A percentile compares a stretch with the other conserved stretches of the same genome.
Evolutionary conservation across 2,888 invertebrate genomes (phyloP).

Genomic region (Habroteleia sp.): DNA sequence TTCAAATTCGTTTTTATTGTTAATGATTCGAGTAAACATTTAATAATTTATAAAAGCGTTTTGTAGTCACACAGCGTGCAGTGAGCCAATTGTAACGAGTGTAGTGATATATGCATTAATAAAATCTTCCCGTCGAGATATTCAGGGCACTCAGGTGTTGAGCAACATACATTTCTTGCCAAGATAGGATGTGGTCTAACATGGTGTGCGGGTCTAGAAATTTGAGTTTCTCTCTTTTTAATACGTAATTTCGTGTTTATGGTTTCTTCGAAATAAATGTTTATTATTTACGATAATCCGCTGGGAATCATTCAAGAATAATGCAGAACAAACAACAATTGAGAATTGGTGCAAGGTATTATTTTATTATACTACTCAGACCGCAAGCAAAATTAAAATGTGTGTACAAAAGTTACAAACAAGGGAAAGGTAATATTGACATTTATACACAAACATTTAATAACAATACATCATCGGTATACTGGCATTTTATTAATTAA

Average conservation of each 20-base stretch:
- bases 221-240: conserved; percentile 43
- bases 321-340: conserved; percentile 21
- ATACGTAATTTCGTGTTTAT: conserved; percentile 59
- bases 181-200: conserved; percentile 66
- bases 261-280: too few species aligned
- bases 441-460: too few species aligned
- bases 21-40: conserved; percentile 42
- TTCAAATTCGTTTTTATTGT: conserved; percentile 2
- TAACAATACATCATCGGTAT: too few species aligned
- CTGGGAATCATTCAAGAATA: conserved; percentile 1
- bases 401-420: conserved; percentile 43
- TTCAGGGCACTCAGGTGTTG: conserved; percentile 76
- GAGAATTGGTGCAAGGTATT: conserved; percentile 7
- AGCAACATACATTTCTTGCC: conserved; percentile 74
- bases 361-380: conserved; percentile 36
- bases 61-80: conserved; percentile 78
- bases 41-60: conserved; percentile 53
- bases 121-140: conserved; percentile 76
- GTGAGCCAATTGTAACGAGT: conserved; percentile 75
- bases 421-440: too few species aligned
- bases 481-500: too few species aligned
- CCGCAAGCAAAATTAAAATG: conserved; percentile 43
- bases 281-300: conserved; percentile 18
- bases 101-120: conserved; percentile 73
- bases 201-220: conserved; percentile 46